Conservation (phyloP, 2,888 invertebrate genomes). For the Chymomyza caudatula region DNA sequence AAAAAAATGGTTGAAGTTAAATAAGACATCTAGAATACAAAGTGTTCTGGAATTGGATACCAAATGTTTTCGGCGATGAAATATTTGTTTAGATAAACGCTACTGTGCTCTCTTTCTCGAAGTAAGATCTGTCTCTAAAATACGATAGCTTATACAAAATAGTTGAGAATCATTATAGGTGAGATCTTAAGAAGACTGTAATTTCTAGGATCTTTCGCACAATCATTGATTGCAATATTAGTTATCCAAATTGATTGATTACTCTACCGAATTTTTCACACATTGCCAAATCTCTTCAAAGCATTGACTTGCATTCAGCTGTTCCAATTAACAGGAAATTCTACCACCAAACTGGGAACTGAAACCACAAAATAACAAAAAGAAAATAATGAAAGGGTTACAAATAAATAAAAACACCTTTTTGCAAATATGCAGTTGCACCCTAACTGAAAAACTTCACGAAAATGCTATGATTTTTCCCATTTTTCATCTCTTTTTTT, state of each 20-base stretch:
- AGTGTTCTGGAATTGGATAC: no score
- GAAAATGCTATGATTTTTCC: slow-evolving; percentile 24
- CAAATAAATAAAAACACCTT: background rate
- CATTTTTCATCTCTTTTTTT: slow-evolving; percentile 18
- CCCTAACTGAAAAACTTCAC: slow-evolving; percentile 23
- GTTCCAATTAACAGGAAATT: background rate
- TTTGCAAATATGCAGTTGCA: slow-evolving; percentile 11
- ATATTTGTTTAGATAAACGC: no score
- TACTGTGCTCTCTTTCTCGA: no score
- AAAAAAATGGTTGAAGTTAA: no score
- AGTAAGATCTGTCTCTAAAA: no score
- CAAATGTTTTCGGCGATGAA: no score
- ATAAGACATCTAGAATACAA: no score
- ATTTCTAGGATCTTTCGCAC: background rate
- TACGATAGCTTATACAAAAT: no score
- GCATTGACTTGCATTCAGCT: background rate
- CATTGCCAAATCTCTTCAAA: background rate
- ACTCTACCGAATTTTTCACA: background rate
- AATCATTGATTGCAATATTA: background rate
- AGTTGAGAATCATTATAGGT: no score
- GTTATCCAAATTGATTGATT: background rate
- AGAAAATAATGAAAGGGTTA: slow-evolving; percentile 20
- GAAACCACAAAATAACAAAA: slow-evolving; percentile 26
- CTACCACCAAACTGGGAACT: slow-evolving; percentile 2
- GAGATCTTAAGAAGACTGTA: no score